Percentiles rank a stretch among this genome's conserved stretches.
These are phyloP conservation scores for Cryptoprocta ferox DNA, from an alignment of 2,797 vertebrate species.

Conservation along the genomic window DNA sequence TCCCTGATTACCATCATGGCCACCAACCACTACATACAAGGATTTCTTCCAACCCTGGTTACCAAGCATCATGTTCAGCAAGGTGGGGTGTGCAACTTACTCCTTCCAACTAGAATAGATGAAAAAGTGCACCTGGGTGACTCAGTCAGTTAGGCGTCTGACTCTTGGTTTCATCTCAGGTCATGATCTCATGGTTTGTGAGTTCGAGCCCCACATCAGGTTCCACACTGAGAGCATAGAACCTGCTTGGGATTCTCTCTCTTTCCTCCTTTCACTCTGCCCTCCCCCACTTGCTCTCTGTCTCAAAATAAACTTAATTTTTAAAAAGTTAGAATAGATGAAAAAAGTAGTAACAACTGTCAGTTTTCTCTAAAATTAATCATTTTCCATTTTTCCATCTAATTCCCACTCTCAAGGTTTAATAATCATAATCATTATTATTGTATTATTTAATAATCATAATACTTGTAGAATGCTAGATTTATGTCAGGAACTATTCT, in stretches of 20 bases:
- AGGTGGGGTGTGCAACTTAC: neutral
- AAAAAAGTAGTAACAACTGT: neutral
- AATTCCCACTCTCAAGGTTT: neutral
- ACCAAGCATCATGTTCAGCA: neutral
- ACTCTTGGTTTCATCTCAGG: too few relatives aligned
- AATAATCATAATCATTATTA: conserved; percentile 24
- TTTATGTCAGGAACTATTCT: neutral
- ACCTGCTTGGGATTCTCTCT: too few relatives aligned
- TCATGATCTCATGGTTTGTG: too few relatives aligned
- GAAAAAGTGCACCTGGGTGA: neutral
- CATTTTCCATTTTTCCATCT: conserved; percentile 7
- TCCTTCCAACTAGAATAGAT: neutral
- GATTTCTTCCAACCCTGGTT: neutral
- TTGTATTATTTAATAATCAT: neutral
- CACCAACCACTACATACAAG: neutral
- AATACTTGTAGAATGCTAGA: neutral
- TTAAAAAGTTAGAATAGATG: neutral
- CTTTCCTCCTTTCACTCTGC: too few relatives aligned
- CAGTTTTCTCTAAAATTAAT: conserved; percentile 4
- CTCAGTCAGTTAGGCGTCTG: too few relatives aligned
- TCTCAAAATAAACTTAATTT: too few relatives aligned
- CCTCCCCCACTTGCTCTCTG: too few relatives aligned
- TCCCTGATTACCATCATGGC: neutral
- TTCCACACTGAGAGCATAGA: too few relatives aligned
- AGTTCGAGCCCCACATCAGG: too few relatives aligned